These are phyloP conservation scores for Pantherophis vulpinus DNA, from an alignment of 2,797 vertebrate species.

Conservation along the genomic window DNA sequence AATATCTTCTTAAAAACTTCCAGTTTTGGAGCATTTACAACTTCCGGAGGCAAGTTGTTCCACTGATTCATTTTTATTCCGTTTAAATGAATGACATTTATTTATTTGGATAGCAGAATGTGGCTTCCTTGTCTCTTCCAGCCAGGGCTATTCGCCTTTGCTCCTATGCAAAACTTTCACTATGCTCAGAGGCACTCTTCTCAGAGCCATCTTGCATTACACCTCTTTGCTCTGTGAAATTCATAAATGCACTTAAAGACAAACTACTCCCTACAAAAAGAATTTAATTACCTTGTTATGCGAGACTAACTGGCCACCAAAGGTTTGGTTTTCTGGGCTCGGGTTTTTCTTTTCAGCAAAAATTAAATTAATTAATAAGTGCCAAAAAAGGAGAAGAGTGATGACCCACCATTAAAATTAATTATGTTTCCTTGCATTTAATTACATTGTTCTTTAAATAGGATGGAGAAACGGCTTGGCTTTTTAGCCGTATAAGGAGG, in stretches of 20 bases:
- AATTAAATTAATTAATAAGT: not conserved
- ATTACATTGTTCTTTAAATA: slow-evolving; percentile 70
- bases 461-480: slow-evolving; percentile 40
- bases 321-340: slow-evolving; percentile 36
- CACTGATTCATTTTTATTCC: not conserved
- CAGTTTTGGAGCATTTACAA: too few species aligned
- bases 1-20: too few species aligned
- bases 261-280: slow-evolving; percentile 39
- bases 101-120: not conserved
- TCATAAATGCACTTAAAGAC: slow-evolving; percentile 30
- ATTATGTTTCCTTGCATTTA: slow-evolving; percentile 71
- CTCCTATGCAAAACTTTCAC: not conserved
- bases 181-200: not conserved
- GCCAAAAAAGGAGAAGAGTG: slow-evolving; percentile 66
- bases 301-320: slow-evolving; percentile 56
- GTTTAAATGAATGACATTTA: not conserved
- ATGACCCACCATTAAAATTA: slow-evolving; percentile 74
- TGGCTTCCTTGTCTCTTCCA: too few species aligned
- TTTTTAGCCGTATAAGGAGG: slow-evolving; percentile 37
- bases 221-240: accelerated
- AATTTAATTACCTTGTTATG: slow-evolving; percentile 66
- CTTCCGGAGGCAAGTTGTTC: too few species aligned
- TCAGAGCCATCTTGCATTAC: not conserved
- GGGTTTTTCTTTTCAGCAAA: slow-evolving; percentile 25
- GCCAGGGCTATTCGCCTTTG: too few species aligned